Evolutionary conservation across 2,797 vertebrate species (phyloP).

Genomic region (Propithecus perrieri): DNA sequence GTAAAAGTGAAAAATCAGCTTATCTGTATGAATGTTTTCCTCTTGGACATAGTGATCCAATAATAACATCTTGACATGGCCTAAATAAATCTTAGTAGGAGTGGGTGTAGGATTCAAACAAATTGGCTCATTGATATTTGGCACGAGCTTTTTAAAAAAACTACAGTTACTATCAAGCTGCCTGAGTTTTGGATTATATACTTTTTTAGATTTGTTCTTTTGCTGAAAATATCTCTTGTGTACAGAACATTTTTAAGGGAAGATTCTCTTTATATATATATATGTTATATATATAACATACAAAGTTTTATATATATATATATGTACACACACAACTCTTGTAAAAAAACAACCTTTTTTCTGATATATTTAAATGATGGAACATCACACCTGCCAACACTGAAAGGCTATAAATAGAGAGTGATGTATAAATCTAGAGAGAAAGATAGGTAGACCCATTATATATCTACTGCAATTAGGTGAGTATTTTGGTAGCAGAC

Average conservation of each 20-base stretch:
- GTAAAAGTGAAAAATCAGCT: slow-evolving; percentile 23
- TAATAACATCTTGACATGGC: background rate
- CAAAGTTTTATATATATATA: background rate
- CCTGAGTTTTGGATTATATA: background rate
- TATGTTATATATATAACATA: background rate
- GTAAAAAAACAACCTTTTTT: slow-evolving; percentile 52
- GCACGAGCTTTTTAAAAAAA: background rate
- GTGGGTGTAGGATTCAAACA: background rate
- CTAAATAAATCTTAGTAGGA: slow-evolving; percentile 32
- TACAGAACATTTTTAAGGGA: slow-evolving; percentile 41
- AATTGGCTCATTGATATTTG: background rate
- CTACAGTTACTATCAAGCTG: slow-evolving; percentile 28
- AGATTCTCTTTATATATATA: background rate
- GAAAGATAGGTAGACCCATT: slow-evolving; percentile 61
- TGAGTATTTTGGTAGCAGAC: slow-evolving; percentile 62
- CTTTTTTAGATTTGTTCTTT: slow-evolving; percentile 32
- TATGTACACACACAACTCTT: background rate
- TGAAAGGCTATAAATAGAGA: slow-evolving; percentile 75
- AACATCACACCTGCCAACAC: slow-evolving; percentile 73
- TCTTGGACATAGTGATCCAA: slow-evolving; percentile 29
- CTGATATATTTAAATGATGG: slow-evolving; percentile 65
- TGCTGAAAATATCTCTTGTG: slow-evolving; percentile 45
- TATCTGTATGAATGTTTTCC: slow-evolving; percentile 43
- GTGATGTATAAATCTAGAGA: slow-evolving; percentile 58
- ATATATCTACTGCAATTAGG: slow-evolving; percentile 67